Base-by-base conservation (phyloP, 1,140 invertebrate genomes). In the Proctacanthus coquilletti region DNA sequence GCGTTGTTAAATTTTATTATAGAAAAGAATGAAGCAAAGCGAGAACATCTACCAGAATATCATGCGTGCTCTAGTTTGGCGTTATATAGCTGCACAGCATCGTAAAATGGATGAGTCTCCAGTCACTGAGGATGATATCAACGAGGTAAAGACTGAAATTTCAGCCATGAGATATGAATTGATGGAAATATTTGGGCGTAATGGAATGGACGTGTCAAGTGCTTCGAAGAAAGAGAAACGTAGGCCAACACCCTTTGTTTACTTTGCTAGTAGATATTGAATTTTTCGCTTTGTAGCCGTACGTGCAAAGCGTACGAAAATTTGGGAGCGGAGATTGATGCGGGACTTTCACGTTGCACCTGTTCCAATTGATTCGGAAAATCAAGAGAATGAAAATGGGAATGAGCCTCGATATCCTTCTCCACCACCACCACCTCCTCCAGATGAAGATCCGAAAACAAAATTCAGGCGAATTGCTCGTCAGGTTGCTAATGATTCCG, bases 121-220 rank as follows among this genome's bases (percentile, higher is more conserved):
- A 0, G 84, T 93, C 0, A 89, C 85, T 11, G 87, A 93, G 56
- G 88, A 94, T 47, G 83, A 93, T 48, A 72, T 94, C 33, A 91
- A 89, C 46, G 89, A 95, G 63, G 71, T 95, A 1, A 94, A 93
- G 56, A 77, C 80, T 49, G 86, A 92, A 46, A 78, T 93, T 13
- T 81, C 78, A 0, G 68, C 79, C 0, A 73, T 85, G 63, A 69
- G 78, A 45, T 85, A 79, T 51, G 85, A 92, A 57, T 67, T 93
- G 41, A 62, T 92, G 0, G 84, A 92, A 47, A 77, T 92, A 13
- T 73, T 92, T 19, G 69, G 72, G 35, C 72, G 63, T 51, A 85
- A 83, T 46, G 80, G 81, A 18, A 77, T 86, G 77, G 75, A 84
- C 52, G 71, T 82, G 0, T 72, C 71, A 2, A 71, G 65, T 3